Base-by-base conservation (phyloP, 2,797 vertebrate species). In the Falco peregrinus region DNA sequence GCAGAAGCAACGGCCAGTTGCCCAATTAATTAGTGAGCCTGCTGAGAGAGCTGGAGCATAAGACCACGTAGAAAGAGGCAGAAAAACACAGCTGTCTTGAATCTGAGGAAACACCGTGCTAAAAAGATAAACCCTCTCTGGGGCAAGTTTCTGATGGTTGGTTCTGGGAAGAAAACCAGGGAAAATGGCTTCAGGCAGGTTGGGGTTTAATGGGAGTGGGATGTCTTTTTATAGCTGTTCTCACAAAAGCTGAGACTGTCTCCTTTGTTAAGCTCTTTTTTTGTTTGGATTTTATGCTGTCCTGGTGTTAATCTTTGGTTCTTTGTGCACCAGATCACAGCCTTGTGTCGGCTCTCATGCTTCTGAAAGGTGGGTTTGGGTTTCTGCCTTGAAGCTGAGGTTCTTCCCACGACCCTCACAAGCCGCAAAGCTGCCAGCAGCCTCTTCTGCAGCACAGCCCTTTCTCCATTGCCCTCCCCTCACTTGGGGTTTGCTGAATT, bases 1-100 rank as follows among this genome's bases (percentile, higher is more conserved):
- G 12, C 61, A 95, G 56, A 78, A 81, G 50, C 74, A 69, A 37
- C 12, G 4, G 61, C 75, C 13, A 11, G 18, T 74, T 95, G 50
- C 78, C 37, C 84, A 87, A 69, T 85, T 94, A 92, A 90, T 95
- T 79, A 94, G 65, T 3, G 10, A 90, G 79, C 63, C 53, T 87
- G 79, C 87, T 2, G 50, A 63, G 80, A 88, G 71, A 88, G 73
- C 17, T 53, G 59, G 71, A 87, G 81, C 81, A 75, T 56, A 60
- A 79, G 53, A 87, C 21, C 45, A 5, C 26, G 60, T 7, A 79
- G 67, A 45, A 56, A 75, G 61, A 69, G 31, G 35, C 63, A 84
- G 50, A 39, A 61, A 75, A 90, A 45, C 16, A 4, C 8, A 15
- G 41, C 39, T 73, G 67, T 13, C 59, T 54, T 18, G 28, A 65